Conservation (phyloP, 2,888 invertebrate genomes). For the Pristionchus mayeri region DNA sequence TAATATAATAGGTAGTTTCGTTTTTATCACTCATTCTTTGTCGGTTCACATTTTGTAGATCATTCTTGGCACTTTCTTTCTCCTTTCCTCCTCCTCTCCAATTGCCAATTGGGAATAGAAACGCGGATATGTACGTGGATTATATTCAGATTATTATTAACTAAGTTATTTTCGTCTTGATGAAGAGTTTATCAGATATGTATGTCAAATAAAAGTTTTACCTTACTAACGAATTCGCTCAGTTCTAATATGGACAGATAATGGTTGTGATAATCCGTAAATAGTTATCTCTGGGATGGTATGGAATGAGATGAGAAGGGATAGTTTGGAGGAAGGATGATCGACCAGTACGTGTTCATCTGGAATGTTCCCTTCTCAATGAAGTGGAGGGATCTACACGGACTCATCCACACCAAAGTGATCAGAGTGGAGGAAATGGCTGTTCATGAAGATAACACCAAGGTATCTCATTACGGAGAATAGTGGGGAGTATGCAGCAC, state of each 20-base stretch:
- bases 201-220: constrained; percentile 43
- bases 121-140: constrained; percentile 39
- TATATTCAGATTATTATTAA: constrained; percentile 18
- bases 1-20: constrained; percentile 25
- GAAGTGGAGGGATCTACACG: neutral
- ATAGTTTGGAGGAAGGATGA: neutral
- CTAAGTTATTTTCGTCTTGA: constrained; percentile 45
- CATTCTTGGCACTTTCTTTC: constrained; percentile 27
- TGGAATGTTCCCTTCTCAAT: constrained; percentile 35
- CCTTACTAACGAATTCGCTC: too few relatives aligned
- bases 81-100: neutral
- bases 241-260: neutral
- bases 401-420: neutral
- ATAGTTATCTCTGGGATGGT: neutral
- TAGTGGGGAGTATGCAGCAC: too few relatives aligned
- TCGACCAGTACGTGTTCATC: neutral
- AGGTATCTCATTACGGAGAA: too few relatives aligned
- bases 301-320: neutral
- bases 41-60: constrained; percentile 43
- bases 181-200: constrained; percentile 41
- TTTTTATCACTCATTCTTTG: constrained; percentile 14
- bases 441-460: neutral
- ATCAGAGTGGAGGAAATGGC: constrained; percentile 19
- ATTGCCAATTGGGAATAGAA: constrained; percentile 48
- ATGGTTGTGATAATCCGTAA: constrained; percentile 19